Evolutionary conservation across 2,888 invertebrate genomes (phyloP).

Genomic region (Drosophila robusta): DNA sequence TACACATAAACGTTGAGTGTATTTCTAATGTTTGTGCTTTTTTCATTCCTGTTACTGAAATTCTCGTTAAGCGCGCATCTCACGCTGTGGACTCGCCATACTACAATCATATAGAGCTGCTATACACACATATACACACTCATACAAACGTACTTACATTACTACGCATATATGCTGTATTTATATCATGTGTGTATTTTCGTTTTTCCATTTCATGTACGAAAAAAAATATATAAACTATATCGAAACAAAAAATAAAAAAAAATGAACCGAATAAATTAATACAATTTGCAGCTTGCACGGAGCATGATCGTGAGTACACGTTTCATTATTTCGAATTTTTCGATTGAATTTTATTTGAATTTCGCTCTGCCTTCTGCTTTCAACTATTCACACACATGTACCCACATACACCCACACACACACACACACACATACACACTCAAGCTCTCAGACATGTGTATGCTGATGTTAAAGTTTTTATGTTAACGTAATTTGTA

Average conservation of each 20-base stretch:
- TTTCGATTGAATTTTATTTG: constrained; percentile 60
- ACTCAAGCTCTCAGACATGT: constrained; percentile 17
- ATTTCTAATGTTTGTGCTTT: constrained; percentile 61
- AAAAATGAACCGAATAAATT: constrained; percentile 59
- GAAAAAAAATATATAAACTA: constrained; percentile 40
- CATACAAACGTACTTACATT: constrained; percentile 12
- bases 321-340: constrained; percentile 80
- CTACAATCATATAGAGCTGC: constrained; percentile 29
- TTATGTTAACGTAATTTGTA: constrained; percentile 73
- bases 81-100: constrained; percentile 34
- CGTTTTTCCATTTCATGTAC: constrained; percentile 76
- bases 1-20: constrained; percentile 41
- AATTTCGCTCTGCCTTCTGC: constrained; percentile 49
- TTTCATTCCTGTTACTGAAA: constrained; percentile 41
- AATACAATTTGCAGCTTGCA: constrained; percentile 89
- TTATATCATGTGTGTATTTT: constrained; percentile 75
- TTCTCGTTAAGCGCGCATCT: constrained; percentile 39
- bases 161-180: constrained; percentile 60
- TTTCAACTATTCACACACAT: constrained; percentile 47
- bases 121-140: constrained; percentile 4
- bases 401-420: constrained; percentile 5
- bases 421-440: constrained; percentile 6
- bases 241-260: constrained; percentile 41
- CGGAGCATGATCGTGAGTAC: constrained; percentile 96
- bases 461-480: constrained; percentile 64